These are phyloP conservation scores for Orussus abietinus DNA, from an alignment of 1,140 invertebrate species.

Conservation along the genomic window DNA sequence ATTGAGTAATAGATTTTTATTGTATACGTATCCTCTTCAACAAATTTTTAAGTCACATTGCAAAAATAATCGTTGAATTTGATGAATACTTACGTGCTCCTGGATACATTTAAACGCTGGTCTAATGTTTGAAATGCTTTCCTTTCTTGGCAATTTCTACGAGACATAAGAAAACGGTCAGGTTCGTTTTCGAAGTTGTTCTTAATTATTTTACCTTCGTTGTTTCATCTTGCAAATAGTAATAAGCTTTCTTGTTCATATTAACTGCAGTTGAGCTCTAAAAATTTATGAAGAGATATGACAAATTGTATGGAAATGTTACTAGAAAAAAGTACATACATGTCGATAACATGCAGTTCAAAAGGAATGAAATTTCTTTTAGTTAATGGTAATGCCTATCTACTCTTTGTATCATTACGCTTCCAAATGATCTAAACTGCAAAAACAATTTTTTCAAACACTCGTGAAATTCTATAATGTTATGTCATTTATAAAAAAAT, in stretches of 20 bases:
- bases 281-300: conserved; percentile 11
- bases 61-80: too few relatives aligned
- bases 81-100: conserved; percentile 51
- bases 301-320: neutral
- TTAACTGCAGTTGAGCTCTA: conserved; percentile 25
- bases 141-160: conserved; percentile 43
- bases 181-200: conserved; percentile 15
- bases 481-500: neutral
- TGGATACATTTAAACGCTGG: conserved; percentile 46
- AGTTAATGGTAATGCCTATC: too few relatives aligned
- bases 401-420: neutral
- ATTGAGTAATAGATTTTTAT: too few relatives aligned
- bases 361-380: too few relatives aligned
- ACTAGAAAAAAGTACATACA: conserved; percentile 1
- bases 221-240: conserved; percentile 25
- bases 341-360: too few relatives aligned
- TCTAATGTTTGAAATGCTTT: conserved; percentile 41
- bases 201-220: conserved; percentile 27
- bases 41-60: too few relatives aligned
- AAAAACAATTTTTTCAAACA: conserved; percentile 6
- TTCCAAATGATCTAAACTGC: neutral
- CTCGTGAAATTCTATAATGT: neutral
- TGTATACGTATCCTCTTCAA: too few relatives aligned
- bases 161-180: conserved; percentile 2
- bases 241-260: conserved; percentile 24